Base-by-base conservation (phyloP, 2,797 vertebrate species). In the Danio aesculapii region DNA sequence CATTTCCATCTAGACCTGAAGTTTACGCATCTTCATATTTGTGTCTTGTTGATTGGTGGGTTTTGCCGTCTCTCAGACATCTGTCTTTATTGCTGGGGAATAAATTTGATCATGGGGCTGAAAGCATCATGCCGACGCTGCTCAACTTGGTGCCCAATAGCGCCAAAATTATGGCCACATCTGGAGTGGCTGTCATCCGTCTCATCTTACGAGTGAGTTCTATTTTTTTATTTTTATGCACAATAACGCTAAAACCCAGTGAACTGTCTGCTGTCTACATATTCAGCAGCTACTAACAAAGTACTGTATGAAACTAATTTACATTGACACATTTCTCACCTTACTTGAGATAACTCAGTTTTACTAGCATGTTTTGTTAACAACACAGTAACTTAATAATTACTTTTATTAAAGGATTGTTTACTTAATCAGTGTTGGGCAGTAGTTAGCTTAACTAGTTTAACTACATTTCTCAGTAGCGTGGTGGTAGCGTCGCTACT, bases 141-240 rank as follows among this genome's bases (percentile, higher is more conserved):
- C 97, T 99, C 89, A 99, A 98, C 92, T 95, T 99, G 21, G 98
- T 99, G 89, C 96, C 98, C 17, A 99, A 99, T 90, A 98, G 97
- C 92, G 97, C 98, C 95, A 99, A 99, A 95, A 90, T 99, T 87
- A 99, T 99, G 95, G 97, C 98, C 89, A 99, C 97, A 12, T 99
- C 98, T 8, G 98, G 98, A 53, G 86, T 97, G 84, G 98, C 96
- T 67, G 92, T 93, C 85, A 98, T 99, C 85, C 96, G 97, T 84
- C 93, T 99, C 93, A 99, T 99, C 86, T 97, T 99, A 86, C 93
- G 97, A 91, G 98, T 99, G 88, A 95, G 95, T n/a, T n/a, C n/a
- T n/a, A n/a, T n/a, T n/a, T n/a, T n/a, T n/a, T n/a, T n/a, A n/a
- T n/a, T n/a, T n/a, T n/a, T n/a, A n/a, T n/a, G n/a, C n/a, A n/a